Percentiles rank a stretch among this genome's conserved stretches.
Conservation (phyloP, 2,888 invertebrate species). For the Hydraecia micacea region DNA sequence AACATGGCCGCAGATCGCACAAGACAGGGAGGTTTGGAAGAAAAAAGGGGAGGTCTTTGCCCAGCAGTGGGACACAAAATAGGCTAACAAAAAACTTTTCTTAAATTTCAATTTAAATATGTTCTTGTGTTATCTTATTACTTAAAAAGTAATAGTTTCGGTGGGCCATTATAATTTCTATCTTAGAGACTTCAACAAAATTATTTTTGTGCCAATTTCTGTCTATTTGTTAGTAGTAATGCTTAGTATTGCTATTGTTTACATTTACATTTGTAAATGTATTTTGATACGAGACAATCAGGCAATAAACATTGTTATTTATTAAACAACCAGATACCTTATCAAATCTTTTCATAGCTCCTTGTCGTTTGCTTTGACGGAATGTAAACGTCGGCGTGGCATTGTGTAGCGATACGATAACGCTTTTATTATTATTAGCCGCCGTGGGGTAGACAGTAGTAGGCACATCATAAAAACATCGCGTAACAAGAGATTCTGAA, state of each 20-base stretch:
- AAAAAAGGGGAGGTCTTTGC: too few species aligned
- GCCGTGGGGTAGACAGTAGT: constrained; percentile 66
- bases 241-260: not conserved
- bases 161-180: too few species aligned
- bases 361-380: constrained; percentile 79
- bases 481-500: constrained; percentile 47
- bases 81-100: too few species aligned
- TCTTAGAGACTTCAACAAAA: too few species aligned
- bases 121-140: too few species aligned
- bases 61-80: too few species aligned
- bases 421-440: constrained; percentile 87
- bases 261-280: not conserved
- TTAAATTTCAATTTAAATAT: too few species aligned
- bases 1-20: too few species aligned
- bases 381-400: constrained; percentile 84
- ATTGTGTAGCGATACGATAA: constrained; percentile 87
- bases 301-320: not conserved
- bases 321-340: constrained; percentile 3
- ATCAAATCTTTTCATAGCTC: constrained; percentile 64
- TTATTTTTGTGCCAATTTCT: too few species aligned
- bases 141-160: too few species aligned
- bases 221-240: not conserved
- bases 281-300: not conserved
- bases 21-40: too few species aligned
- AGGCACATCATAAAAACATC: constrained; percentile 74